Evolutionary conservation across 2,113 vertebrate species (phyloP).

Genomic region (Tringa solitaria): DNA sequence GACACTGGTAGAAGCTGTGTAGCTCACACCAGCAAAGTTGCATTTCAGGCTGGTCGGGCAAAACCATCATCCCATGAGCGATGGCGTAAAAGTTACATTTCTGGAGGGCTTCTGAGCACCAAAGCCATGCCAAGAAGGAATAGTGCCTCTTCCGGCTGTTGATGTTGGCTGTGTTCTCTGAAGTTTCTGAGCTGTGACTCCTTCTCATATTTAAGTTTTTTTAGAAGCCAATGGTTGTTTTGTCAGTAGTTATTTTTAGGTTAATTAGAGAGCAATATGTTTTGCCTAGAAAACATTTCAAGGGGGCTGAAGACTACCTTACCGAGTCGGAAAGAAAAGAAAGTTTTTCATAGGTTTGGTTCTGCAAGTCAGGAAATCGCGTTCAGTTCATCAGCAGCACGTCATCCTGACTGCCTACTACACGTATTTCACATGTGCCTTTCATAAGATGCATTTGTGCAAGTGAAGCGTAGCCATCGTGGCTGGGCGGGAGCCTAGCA

Average conservation of each 20-base stretch:
- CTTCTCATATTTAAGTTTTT: not conserved
- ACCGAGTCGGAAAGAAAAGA: not conserved
- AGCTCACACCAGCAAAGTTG: not conserved
- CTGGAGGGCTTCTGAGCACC: not conserved
- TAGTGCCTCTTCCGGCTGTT: not conserved
- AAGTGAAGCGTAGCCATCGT: not conserved
- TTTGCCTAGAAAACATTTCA: not conserved
- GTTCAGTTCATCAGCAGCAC: not conserved
- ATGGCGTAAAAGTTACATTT: not conserved
- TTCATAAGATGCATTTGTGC: not conserved
- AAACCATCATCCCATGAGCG: fast-evolving
- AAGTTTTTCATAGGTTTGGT: not conserved
- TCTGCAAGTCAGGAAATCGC: not conserved
- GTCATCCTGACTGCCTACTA: not conserved
- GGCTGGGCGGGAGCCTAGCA: not conserved
- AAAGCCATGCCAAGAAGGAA: not conserved
- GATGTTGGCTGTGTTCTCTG: not conserved
- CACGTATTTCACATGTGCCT: not conserved
- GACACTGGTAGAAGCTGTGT: not conserved
- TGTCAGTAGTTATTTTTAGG: not conserved
- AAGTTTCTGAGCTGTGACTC: conserved; percentile 2
- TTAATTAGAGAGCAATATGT: not conserved
- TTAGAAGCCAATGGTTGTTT: not conserved
- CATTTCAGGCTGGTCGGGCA: not conserved
- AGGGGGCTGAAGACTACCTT: not conserved